Evolutionary conservation across 92 coral and sea anemone species (phyloP).

Genomic region (Umimayanthus kanabou): DNA sequence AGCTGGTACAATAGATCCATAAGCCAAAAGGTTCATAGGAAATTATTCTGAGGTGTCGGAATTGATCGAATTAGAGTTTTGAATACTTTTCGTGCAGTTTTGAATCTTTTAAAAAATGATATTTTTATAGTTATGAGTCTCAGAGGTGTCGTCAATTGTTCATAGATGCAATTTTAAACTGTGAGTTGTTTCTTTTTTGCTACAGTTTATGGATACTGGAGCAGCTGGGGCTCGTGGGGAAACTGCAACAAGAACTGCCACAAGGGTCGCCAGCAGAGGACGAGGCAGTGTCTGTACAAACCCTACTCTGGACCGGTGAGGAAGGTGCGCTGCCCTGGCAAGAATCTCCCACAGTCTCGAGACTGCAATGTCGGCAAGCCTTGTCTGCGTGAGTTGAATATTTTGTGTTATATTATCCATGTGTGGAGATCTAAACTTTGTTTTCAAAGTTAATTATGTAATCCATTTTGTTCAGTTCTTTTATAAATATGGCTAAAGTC

Average conservation of each 20-base stretch:
- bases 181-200: not conserved
- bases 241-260: slow-evolving; percentile 31
- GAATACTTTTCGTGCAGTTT: too few species aligned
- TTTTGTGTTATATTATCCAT: not conserved
- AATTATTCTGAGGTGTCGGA: too few species aligned
- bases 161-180: not conserved
- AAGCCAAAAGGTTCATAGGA: too few species aligned
- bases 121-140: too few species aligned
- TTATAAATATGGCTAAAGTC: too few species aligned
- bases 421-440: not conserved
- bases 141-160: too few species aligned
- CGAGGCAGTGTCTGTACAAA: slow-evolving; percentile 6
- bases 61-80: too few species aligned
- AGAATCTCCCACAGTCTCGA: not conserved
- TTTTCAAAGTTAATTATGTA: too few species aligned
- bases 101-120: too few species aligned
- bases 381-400: slow-evolving; percentile 6
- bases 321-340: slow-evolving; percentile 16
- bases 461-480: too few species aligned
- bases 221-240: slow-evolving; percentile 41
- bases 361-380: slow-evolving; percentile 23
- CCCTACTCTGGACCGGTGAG: slow-evolving; percentile 8
- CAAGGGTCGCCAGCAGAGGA: slow-evolving; percentile 25
- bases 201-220: slow-evolving; percentile 38
- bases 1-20: too few species aligned